Base-by-base conservation (phyloP, 2,888 invertebrate species). In the Schizotus pectinicornis region DNA sequence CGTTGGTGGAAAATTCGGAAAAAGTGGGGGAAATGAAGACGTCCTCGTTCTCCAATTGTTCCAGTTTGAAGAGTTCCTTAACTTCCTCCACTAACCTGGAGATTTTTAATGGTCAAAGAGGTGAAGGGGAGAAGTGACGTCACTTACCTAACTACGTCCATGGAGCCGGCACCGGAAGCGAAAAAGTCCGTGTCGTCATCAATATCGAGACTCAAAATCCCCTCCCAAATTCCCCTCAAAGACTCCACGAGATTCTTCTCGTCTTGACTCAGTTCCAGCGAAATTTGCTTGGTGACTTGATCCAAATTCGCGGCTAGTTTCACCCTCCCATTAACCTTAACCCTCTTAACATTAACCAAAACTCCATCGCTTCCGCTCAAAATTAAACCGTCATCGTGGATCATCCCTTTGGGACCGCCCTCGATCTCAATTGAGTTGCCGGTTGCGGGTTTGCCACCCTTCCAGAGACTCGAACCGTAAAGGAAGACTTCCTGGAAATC, bases 1-100 rank as follows among this genome's bases (percentile, higher is more conserved):
- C 87, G 7, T 85, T 81, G 0, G 80, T 80, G 39, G 84, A 86
- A 73, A 97, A 95, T 65, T 96, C 94, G 42, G 86, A 85, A 73
- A 97, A 95, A 0, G 88, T 87, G 0, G 97, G 93, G 6, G 93
- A 90, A 93, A 97, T 93, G 76, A 95, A 98, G 0, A 98, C 89
- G 67, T 94, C 91, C 72, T 94, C 94, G 74, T 95, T 95, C 73
- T 92, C 89, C 7, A 98, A 75, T 46, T 88, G 87, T 46, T 88
- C 87, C 0, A 95, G 79, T 61, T 86, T 86, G 6, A 91, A 85
- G 33, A 88, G 81, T 61, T 94, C 94, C 75, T 93, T 94, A 0
- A 96, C 86, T 81, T 98, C 97, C 80, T 98, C 98, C 0, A 98
- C 90, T 47, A 98, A 77, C 69, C 94, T 41, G 8, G 5, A 22